These are phyloP conservation scores for Adelosebastes latens DNA, from an alignment of 2,797 vertebrate species.

Conservation along the genomic window DNA sequence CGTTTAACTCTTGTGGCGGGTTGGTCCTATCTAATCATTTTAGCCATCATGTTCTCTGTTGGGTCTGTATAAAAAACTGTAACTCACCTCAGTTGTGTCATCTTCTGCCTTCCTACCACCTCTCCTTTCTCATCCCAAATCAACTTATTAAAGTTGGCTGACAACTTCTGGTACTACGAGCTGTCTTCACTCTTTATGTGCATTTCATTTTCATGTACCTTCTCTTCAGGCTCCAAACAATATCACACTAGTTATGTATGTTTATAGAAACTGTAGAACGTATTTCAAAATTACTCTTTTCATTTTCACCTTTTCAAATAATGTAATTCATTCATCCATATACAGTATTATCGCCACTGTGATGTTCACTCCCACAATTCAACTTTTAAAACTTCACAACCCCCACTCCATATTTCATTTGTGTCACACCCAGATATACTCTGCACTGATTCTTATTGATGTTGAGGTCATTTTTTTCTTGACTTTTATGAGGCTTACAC, in stretches of 20 bases:
- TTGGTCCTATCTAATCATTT: background rate
- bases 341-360: background rate
- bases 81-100: background rate
- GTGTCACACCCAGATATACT: background rate
- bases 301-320: background rate
- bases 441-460: background rate
- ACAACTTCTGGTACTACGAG: background rate
- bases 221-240: background rate
- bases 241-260: background rate
- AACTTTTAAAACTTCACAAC: background rate
- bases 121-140: background rate
- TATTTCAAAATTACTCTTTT: background rate
- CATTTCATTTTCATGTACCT: background rate
- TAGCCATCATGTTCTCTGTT: background rate
- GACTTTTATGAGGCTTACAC: background rate
- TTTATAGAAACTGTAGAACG: background rate
- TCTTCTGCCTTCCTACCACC: background rate
- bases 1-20: background rate
- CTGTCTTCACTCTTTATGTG: background rate
- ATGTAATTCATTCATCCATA: background rate
- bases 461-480: background rate
- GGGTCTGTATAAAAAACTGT: background rate
- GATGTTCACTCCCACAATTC: background rate
- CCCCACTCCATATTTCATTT: background rate
- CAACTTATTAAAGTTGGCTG: background rate